A percentile compares a stretch with the other conserved stretches of the same genome.
phyloP scores from a whole-genome alignment of 2,113 vertebrate species.

The Eonycteris spelaea region DNA sequence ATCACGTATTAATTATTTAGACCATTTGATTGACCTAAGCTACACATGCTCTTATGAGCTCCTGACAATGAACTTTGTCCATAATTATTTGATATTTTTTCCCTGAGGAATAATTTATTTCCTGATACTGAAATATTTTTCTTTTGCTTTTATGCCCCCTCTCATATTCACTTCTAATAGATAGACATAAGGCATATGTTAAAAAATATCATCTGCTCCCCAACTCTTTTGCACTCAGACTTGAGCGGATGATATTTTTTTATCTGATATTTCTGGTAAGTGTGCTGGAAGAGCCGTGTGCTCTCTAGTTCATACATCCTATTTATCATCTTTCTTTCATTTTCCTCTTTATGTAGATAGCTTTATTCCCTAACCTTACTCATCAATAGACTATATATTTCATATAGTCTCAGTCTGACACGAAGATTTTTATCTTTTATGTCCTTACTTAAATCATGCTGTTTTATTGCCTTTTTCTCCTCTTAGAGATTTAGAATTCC shows the following conservation, averaged over 20 bases:
- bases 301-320: not conserved
- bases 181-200: not conserved
- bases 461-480: slow-evolving; percentile 34
- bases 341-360: not conserved
- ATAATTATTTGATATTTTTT: not conserved
- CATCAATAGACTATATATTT: slow-evolving; percentile 22
- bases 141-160: not conserved
- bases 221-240: not conserved
- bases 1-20: not conserved
- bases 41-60: not conserved
- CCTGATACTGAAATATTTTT: not conserved
- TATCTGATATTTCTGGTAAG: slow-evolving; percentile 19
- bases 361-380: not conserved
- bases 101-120: not conserved
- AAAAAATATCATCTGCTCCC: not conserved
- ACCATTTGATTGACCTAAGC: not conserved
- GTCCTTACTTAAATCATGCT: slow-evolving; percentile 46
- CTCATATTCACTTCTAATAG: not conserved
- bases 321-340: not conserved
- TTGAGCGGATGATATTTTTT: not conserved
- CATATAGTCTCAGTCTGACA: not conserved
- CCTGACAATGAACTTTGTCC: not conserved
- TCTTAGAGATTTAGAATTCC: not conserved
- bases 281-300: not conserved
- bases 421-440: not conserved